Conservation (phyloP, 2,888 invertebrate species). For the Dryadula phaetusa region DNA sequence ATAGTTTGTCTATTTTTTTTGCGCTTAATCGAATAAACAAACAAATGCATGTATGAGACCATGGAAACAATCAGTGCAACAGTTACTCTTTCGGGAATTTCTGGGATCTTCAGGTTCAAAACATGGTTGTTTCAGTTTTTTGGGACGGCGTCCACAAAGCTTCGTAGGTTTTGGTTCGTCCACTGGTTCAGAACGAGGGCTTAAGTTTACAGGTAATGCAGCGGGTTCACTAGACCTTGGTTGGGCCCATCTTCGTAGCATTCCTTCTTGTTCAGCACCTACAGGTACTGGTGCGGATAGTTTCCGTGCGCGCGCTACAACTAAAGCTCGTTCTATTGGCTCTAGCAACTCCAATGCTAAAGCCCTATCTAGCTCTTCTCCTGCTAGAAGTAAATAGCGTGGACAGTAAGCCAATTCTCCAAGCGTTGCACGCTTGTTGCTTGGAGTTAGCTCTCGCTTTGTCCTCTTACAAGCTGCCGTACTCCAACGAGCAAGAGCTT, state of each 20-base stretch:
- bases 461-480: conserved; percentile 75
- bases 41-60: conserved; percentile 79
- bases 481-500: conserved; percentile 85
- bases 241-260: conserved; percentile 75
- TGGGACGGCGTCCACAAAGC: conserved; percentile 67
- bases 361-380: conserved; percentile 86
- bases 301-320: conserved; percentile 71
- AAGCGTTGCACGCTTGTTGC: conserved; percentile 74
- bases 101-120: conserved; percentile 71
- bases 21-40: conserved; percentile 81
- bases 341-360: conserved; percentile 71
- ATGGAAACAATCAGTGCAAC: conserved; percentile 80
- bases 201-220: conserved; percentile 74
- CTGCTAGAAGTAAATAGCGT: conserved; percentile 87
- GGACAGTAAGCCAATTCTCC: conserved; percentile 85
- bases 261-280: conserved; percentile 73
- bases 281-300: conserved; percentile 75
- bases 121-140: conserved; percentile 72
- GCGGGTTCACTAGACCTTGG: conserved; percentile 71
- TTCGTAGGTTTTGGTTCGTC: conserved; percentile 68
- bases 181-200: conserved; percentile 69
- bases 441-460: conserved; percentile 73
- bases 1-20: background rate
- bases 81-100: conserved; percentile 64
- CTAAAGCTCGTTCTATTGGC: conserved; percentile 76